Evolutionary conservation across 2,888 invertebrate species (phyloP).

Genomic region (Nomada ferruginata): DNA sequence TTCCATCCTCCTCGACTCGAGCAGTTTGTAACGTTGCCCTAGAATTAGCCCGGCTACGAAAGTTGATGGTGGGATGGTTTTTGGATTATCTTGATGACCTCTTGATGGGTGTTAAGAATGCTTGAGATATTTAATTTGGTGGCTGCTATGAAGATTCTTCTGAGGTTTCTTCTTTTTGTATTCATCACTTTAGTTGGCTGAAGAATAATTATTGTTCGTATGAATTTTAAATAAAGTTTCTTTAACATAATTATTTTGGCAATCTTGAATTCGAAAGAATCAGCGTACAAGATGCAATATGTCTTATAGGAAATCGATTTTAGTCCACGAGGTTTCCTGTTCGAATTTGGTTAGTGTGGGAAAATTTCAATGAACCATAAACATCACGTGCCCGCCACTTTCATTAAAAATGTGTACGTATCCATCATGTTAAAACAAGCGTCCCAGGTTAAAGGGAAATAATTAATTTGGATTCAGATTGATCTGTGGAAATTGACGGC

Average conservation of each 20-base stretch:
- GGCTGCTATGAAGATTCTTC: background rate
- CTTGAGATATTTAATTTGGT: background rate
- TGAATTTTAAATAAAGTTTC: background rate
- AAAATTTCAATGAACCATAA: background rate
- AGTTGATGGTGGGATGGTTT: constrained; percentile 29
- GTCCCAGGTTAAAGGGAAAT: constrained; percentile 48
- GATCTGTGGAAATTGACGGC: constrained; percentile 73
- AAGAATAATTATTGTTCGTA: background rate
- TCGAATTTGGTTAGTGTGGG: too few relatives aligned
- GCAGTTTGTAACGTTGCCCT: constrained; percentile 39
- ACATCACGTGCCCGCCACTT: constrained; percentile 63
- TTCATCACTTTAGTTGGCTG: background rate
- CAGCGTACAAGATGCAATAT: background rate
- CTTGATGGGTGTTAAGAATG: constrained; percentile 57
- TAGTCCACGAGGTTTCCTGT: too few relatives aligned
- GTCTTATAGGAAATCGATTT: constrained; percentile 20
- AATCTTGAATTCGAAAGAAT: background rate
- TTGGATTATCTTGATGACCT: constrained; percentile 72
- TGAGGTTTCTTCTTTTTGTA: background rate
- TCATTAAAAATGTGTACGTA: constrained; percentile 66
- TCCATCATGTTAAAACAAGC: constrained; percentile 68
- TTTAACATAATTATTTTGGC: background rate
- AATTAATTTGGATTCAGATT: constrained; percentile 78
- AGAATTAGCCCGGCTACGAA: constrained; percentile 72
- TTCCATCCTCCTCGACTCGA: constrained; percentile 22